phyloP scores from a whole-genome alignment of 2,113 vertebrate genomes.

The Tachysurus vachellii region DNA sequence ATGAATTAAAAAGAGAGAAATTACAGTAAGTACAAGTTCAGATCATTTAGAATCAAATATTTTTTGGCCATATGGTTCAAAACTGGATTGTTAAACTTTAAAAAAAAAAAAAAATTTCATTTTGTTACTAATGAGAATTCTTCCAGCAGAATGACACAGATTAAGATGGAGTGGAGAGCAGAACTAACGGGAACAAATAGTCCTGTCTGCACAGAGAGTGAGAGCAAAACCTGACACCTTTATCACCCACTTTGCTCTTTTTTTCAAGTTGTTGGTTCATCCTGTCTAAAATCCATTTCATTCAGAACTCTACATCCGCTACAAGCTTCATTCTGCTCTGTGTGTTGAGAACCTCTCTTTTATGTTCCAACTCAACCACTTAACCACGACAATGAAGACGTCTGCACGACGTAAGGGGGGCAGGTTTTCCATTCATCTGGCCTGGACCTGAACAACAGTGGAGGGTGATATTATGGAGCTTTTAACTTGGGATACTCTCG shows the following conservation, averaged over 20 bases:
- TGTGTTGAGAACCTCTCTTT: conserved; percentile 40
- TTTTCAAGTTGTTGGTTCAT: conserved; percentile 54
- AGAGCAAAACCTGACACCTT: conserved; percentile 24
- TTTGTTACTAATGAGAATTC: not conserved
- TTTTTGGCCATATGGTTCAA: not conserved
- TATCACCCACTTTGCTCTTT: conserved; percentile 26
- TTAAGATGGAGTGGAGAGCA: conserved; percentile 25
- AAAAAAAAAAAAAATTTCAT: not conserved
- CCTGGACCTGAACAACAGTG: conserved; percentile 48
- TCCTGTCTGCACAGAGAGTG: not conserved
- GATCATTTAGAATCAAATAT: not conserved
- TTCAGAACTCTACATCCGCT: conserved; percentile 40
- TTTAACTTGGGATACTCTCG: not conserved
- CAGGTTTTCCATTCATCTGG: conserved; percentile 55
- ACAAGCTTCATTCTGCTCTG: conserved; percentile 22
- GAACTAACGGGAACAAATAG: conserved; percentile 36
- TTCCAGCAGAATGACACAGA: conserved; percentile 20
- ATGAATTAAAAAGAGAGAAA: not conserved
- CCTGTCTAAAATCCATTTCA: conserved; percentile 54
- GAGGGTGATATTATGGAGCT: not conserved
- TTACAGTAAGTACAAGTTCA: not conserved
- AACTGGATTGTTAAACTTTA: not conserved
- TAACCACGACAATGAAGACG: conserved; percentile 51
- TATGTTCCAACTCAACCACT: conserved; percentile 63
- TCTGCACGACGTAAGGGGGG: not conserved